These are phyloP conservation scores for Erebia ligea DNA, from an alignment of 2,888 invertebrate species.

Conservation along the genomic window DNA sequence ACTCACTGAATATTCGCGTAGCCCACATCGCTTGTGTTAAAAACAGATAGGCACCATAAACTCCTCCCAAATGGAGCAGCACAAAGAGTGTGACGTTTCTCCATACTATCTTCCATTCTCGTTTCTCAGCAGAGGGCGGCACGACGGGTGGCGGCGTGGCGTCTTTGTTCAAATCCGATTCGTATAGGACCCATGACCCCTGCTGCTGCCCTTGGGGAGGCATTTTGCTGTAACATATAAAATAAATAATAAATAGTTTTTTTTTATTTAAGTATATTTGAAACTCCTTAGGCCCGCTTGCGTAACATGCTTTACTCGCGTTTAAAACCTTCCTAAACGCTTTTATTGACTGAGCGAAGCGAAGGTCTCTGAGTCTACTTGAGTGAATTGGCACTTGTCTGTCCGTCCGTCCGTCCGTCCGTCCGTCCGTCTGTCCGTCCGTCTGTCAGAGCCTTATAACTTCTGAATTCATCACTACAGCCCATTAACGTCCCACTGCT, in stretches of 20 bases:
- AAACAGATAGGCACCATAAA: conserved; percentile 89
- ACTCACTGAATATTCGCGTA: conserved; percentile 88
- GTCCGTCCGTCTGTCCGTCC: too few species aligned
- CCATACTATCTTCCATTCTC: conserved; percentile 88
- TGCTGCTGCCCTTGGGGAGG: conserved; percentile 69
- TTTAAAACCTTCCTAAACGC: too few species aligned
- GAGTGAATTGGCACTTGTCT: too few species aligned
- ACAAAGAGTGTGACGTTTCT: conserved; percentile 89
- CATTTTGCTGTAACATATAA: conserved; percentile 55
- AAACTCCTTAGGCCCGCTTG: too few species aligned
- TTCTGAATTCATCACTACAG: too few species aligned
- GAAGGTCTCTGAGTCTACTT: too few species aligned
- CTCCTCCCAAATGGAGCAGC: conserved; percentile 87
- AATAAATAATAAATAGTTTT: background rate
- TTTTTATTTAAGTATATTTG: too few species aligned
- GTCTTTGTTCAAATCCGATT: conserved; percentile 62
- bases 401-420: too few species aligned
- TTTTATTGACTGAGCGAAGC: too few species aligned
- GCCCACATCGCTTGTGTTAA: conserved; percentile 88
- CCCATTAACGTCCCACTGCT: too few species aligned
- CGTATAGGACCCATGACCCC: conserved; percentile 69
- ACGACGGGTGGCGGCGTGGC: conserved; percentile 14
- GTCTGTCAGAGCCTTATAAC: too few species aligned
- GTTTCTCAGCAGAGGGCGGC: conserved; percentile 77
- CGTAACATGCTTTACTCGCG: too few species aligned